Conservation (phyloP, 2,797 vertebrate species). For the Malacoctenus gilli region DNA sequence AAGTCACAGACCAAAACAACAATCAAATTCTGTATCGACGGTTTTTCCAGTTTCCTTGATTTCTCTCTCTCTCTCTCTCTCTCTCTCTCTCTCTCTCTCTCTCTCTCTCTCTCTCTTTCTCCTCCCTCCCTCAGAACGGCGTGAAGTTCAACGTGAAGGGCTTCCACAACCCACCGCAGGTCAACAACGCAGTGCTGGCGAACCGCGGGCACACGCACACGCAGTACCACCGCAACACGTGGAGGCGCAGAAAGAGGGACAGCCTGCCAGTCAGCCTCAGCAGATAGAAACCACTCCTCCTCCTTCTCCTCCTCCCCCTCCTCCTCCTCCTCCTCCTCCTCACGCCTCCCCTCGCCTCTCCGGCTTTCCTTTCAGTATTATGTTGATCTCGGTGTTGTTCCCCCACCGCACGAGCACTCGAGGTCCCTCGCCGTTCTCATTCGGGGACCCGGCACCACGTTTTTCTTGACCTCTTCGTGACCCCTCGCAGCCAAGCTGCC, state of each 20-base stretch:
- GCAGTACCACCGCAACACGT: constrained; percentile 91
- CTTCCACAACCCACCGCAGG: constrained; percentile 84
- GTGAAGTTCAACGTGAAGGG: constrained; percentile 92
- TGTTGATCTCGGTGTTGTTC: constrained; percentile 64
- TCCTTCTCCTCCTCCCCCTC: constrained; percentile 7
- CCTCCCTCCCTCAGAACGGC: constrained; percentile 73
- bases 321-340: constrained; percentile 55
- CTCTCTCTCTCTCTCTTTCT: background rate
- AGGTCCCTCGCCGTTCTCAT: constrained; percentile 24
- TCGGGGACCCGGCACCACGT: constrained; percentile 32
- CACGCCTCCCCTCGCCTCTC: constrained; percentile 77
- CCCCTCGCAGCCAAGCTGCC: constrained; percentile 71
- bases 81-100: background rate
- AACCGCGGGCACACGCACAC: constrained; percentile 81
- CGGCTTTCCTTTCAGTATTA: constrained; percentile 54
- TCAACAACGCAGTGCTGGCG: constrained; percentile 82
- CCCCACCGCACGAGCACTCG: constrained; percentile 54
- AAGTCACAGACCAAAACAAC: no score
- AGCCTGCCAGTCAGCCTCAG: constrained; percentile 93
- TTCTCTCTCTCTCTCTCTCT: no score
- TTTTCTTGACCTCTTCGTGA: constrained; percentile 54
- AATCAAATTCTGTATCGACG: no score
- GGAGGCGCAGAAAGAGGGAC: constrained; percentile 94
- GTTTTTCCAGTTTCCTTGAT: no score
- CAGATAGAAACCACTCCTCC: constrained; percentile 82